Conservation (phyloP, 1,140 invertebrate genomes). For the Lordiphosa collinella region DNA sequence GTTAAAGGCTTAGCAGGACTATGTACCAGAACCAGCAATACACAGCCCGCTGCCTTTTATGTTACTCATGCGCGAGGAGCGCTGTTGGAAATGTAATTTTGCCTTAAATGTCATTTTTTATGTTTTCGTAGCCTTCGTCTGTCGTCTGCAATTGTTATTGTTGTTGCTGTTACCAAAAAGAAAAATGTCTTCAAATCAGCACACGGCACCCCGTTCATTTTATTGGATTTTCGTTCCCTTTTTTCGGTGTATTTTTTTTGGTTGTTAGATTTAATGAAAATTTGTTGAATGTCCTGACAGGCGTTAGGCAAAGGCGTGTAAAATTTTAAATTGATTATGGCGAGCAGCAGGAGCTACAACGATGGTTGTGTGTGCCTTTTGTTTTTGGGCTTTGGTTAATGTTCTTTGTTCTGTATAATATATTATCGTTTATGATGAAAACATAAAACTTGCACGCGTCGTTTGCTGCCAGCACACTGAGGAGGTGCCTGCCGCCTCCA, state of each 20-base stretch:
- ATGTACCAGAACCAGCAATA: background rate
- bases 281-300: slow-evolving; percentile 58
- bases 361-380: background rate
- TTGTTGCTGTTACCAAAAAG: slow-evolving; percentile 27
- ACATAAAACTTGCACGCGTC: slow-evolving; percentile 65
- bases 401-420: slow-evolving; percentile 46
- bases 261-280: slow-evolving; percentile 67
- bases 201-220: slow-evolving; percentile 59
- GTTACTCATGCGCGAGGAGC: slow-evolving; percentile 16
- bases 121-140: slow-evolving; percentile 31
- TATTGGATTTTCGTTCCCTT: slow-evolving; percentile 39
- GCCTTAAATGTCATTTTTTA: slow-evolving; percentile 69
- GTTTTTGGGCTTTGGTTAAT: slow-evolving; percentile 23
- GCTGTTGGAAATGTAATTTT: slow-evolving; percentile 61
- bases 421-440: slow-evolving; percentile 70
- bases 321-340: slow-evolving; percentile 71
- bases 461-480: slow-evolving; percentile 26
- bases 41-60: background rate
- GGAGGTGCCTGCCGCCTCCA: too few relatives aligned
- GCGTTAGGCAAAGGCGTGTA: slow-evolving; percentile 43
- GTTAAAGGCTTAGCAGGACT: slow-evolving; percentile 42
- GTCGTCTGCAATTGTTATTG: slow-evolving; percentile 59
- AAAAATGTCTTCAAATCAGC: slow-evolving; percentile 69
- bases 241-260: slow-evolving; percentile 8
- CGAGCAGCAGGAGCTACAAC: slow-evolving; percentile 12